Percentiles rank a stretch among this genome's conserved stretches.
phyloP scores from a whole-genome alignment of 2,888 invertebrate genomes.

The Apomyelois bistriatella region DNA sequence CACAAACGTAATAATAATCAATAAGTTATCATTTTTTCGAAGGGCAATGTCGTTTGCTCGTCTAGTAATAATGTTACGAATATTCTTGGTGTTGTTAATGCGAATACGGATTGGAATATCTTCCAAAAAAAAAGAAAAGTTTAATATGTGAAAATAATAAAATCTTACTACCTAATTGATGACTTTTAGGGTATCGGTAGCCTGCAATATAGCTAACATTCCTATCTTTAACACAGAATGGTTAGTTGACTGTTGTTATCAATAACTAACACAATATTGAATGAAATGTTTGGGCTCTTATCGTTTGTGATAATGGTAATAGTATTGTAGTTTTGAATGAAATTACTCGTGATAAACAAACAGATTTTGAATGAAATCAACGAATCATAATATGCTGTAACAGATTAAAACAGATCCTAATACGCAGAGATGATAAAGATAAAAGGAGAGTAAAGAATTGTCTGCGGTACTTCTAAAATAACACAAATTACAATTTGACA shows the following conservation, averaged over 20 bases:
- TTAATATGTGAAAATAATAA: no score
- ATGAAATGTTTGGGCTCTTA: constrained; percentile 8
- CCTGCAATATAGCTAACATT: no score
- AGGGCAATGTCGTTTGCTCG: background rate
- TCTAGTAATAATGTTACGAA: background rate
- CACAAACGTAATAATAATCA: constrained; percentile 18
- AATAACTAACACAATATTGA: constrained; percentile 1
- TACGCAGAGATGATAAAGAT: no score
- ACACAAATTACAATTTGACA: no score
- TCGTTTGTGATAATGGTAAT: constrained; percentile 1
- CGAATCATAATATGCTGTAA: background rate
- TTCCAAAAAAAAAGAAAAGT: no score
- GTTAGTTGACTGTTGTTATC: background rate
- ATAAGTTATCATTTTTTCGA: constrained; percentile 7
- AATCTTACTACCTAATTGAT: no score
- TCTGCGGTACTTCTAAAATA: no score
- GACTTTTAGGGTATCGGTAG: no score
- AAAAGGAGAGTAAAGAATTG: no score
- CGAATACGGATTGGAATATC: no score
- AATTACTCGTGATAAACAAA: background rate
- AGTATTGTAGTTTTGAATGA: background rate
- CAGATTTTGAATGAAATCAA: background rate
- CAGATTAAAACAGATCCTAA: no score
- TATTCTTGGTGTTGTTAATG: background rate
- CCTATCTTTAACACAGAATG: background rate